These are phyloP conservation scores for Pelosia muscerda DNA, from an alignment of 2,888 invertebrate genomes.

Conservation along the genomic window DNA sequence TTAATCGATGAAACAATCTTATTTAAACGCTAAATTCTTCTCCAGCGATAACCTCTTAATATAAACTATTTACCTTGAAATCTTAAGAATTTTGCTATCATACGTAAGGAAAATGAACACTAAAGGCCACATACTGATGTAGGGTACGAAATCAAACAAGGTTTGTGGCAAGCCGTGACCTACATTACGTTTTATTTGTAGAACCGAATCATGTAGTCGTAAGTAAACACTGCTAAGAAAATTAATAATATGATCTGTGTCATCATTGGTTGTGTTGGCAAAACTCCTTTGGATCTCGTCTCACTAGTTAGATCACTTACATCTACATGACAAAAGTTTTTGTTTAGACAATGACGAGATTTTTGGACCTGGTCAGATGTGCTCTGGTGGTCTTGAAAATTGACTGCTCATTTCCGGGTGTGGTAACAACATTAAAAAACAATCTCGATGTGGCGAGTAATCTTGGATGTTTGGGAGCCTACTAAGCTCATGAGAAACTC, in stretches of 20 bases:
- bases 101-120: slow-evolving; percentile 53
- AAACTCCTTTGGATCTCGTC: not conserved
- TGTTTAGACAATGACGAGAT: not conserved
- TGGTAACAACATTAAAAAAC: not conserved
- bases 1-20: too few relatives aligned
- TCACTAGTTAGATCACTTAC: not conserved
- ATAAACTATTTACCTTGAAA: slow-evolving; percentile 11
- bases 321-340: not conserved
- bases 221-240: slow-evolving; percentile 38
- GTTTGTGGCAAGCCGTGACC: slow-evolving; percentile 78
- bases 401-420: not conserved
- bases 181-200: slow-evolving; percentile 75
- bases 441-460: not conserved
- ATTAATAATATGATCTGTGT: slow-evolving; percentile 42
- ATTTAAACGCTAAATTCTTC: not conserved
- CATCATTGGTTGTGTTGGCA: slow-evolving; percentile 30
- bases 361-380: not conserved
- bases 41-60: not conserved
- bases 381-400: not conserved
- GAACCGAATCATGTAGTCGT: slow-evolving; percentile 64
- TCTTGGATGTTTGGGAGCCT: not conserved
- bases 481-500: not conserved
- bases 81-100: slow-evolving; percentile 23
- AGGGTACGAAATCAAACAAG: slow-evolving; percentile 62
- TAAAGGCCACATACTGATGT: slow-evolving; percentile 49